Conservation (phyloP, 2,888 invertebrate species). For the Pyrrhia umbra region DNA sequence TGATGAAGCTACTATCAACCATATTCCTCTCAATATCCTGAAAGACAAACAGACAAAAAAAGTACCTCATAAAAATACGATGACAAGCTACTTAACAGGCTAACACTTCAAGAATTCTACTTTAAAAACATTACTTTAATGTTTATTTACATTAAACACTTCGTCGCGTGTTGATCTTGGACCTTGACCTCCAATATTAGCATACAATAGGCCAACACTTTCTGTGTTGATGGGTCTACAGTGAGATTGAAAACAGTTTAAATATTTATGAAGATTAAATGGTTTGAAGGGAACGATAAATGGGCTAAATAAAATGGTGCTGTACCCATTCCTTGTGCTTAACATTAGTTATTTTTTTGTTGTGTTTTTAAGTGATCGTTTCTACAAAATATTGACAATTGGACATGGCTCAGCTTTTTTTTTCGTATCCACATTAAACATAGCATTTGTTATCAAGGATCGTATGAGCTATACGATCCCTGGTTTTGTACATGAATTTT, state of each 20-base stretch:
- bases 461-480: too few relatives aligned
- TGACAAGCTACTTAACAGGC: not conserved
- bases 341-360: too few relatives aligned
- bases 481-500: too few relatives aligned
- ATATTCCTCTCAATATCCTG: not conserved
- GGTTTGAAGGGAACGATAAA: not conserved
- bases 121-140: conserved; percentile 37
- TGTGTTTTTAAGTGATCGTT: too few relatives aligned
- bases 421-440: too few relatives aligned
- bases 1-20: not conserved
- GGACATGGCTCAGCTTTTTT: too few relatives aligned
- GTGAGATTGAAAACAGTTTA: conserved; percentile 26
- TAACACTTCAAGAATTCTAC: conserved; percentile 10
- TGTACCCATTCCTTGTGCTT: too few relatives aligned
- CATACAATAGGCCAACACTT: conserved; percentile 64
- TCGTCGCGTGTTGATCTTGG: conserved; percentile 45
- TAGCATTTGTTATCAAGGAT: too few relatives aligned
- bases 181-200: conserved; percentile 54
- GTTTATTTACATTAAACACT: conserved; percentile 40
- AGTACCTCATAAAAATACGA: not conserved
- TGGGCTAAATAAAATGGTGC: not conserved
- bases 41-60: not conserved
- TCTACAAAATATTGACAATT: too few relatives aligned
- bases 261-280: conserved; percentile 33
- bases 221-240: conserved; percentile 33